Evolutionary conservation across 2,113 vertebrate genomes (phyloP), one percentile per base, ranked within the genome.

Genomic region (Cyprinodon tularosa): DNA sequence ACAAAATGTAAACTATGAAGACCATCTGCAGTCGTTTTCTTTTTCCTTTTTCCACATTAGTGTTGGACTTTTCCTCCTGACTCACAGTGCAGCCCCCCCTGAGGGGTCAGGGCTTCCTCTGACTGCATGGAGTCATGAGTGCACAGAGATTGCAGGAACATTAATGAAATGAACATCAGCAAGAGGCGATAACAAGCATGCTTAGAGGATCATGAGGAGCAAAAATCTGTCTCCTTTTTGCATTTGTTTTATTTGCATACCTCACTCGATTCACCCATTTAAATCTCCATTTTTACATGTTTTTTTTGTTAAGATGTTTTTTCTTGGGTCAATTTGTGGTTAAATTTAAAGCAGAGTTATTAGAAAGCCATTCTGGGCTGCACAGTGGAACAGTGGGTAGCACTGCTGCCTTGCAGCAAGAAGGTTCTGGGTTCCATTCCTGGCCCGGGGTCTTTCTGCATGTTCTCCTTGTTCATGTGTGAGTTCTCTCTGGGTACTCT

Each of bases 1-100:
- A 74, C 71, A 10, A 78, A 90, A 90, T 87, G 82, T 87, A 89
- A 90, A 88, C 68, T 79, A 77, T 74, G 76, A 80, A 62, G 68
- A 88, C 39, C 42, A 67, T 73, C 71, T 73, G 76, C 74, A 76
- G 77, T 13, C 44, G 57, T 14, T 62, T 77, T 9, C 20, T 38
- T 44, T 0, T 15, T 22, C 36, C 1, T 22, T 48, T 22, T 40
- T 60, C 22, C 12, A 71, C 62, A 63, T 74, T 50, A 59, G 59
- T 50, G 72, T 29, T 76, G 3, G 1, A 66, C 66, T 65, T 79
- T 67, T 57, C 66, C 68, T 81, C 37, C 62, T 0, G 68, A 76
- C 72, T 81, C 77, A 71, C 5, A 38, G 39, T 2, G 64, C 47
- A 62, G 53, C 36, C 84, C 29, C 29, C 29, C 76, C 53, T 66